Evolutionary conservation across 2,113 vertebrate genomes (phyloP).

Genomic region (Bettongia penicillata): DNA sequence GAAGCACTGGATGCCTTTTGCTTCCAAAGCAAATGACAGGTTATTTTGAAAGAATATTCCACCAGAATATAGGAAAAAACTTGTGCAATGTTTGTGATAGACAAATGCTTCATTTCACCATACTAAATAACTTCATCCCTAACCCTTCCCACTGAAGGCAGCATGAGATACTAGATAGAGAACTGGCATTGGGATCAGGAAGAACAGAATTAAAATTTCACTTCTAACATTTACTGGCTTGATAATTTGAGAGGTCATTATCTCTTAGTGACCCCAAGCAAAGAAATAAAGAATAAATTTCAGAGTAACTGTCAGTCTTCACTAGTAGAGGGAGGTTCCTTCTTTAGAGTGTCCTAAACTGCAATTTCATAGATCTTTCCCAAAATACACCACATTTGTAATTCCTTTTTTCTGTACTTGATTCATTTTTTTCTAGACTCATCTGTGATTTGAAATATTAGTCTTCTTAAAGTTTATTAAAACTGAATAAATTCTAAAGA

Average conservation of each 20-base stretch:
- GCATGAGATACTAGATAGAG: background rate
- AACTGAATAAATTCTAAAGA: too few species aligned
- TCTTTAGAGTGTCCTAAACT: too few species aligned
- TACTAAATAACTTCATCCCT: background rate
- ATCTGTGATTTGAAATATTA: too few species aligned
- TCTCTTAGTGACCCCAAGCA: background rate
- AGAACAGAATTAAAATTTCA: background rate
- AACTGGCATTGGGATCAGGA: background rate
- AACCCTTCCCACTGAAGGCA: background rate
- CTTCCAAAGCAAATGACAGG: background rate
- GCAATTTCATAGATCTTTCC: background rate
- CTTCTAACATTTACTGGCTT: background rate
- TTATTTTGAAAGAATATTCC: background rate
- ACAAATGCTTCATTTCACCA: background rate
- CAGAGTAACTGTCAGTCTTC: background rate
- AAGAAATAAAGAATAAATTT: background rate
- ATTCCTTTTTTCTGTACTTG: too few species aligned
- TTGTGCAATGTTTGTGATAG: background rate
- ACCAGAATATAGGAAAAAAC: background rate
- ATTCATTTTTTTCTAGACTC: too few species aligned
- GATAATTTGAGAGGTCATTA: background rate
- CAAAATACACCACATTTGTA: too few species aligned
- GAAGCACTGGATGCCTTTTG: background rate
- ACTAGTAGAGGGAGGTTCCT: background rate
- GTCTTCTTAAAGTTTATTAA: too few species aligned